phyloP scores from a whole-genome alignment of 2,888 invertebrate species.

The Criorhina ranunculi region DNA sequence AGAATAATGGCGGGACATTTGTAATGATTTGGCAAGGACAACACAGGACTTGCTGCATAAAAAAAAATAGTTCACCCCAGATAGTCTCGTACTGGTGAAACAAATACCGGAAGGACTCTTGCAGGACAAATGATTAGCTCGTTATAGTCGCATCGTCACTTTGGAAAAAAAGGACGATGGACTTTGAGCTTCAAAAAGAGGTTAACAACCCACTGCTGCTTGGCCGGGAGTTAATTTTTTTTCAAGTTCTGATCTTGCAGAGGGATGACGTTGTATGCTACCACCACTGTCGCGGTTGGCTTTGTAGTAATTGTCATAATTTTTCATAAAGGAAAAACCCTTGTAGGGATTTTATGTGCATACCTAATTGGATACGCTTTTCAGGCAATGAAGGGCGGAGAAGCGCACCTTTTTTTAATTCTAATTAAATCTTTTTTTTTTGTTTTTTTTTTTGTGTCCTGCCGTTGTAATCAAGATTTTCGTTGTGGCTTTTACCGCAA shows the following conservation, averaged over 20 bases:
- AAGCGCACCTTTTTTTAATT: slow-evolving; percentile 56
- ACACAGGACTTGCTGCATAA: slow-evolving; percentile 4
- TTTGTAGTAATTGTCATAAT: slow-evolving; percentile 44
- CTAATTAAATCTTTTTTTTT: slow-evolving; percentile 51
- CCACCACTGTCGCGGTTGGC: not conserved
- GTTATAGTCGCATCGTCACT: too few species aligned
- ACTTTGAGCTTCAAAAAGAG: too few species aligned
- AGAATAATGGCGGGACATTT: slow-evolving; percentile 19
- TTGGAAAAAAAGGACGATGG: too few species aligned
- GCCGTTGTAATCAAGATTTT: slow-evolving; percentile 41
- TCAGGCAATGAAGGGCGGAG: slow-evolving; percentile 9
- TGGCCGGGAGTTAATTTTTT: too few species aligned
- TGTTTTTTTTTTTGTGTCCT: not conserved
- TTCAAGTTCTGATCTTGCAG: too few species aligned
- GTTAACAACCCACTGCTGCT: too few species aligned
- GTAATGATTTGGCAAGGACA: slow-evolving; percentile 22
- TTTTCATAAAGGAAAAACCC: slow-evolving; percentile 42
- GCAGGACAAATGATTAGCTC: not conserved
- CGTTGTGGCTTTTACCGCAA: slow-evolving; percentile 28
- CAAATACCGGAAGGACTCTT: not conserved
- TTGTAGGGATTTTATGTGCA: slow-evolving; percentile 40
- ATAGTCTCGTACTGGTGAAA: not conserved
- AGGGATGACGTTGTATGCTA: not conserved
- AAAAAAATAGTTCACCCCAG: not conserved
- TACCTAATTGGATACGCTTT: slow-evolving; percentile 53